Percentiles rank a stretch among this genome's conserved stretches.
phyloP scores from a whole-genome alignment of 1,140 invertebrate genomes.

The Nylanderia fulva region DNA sequence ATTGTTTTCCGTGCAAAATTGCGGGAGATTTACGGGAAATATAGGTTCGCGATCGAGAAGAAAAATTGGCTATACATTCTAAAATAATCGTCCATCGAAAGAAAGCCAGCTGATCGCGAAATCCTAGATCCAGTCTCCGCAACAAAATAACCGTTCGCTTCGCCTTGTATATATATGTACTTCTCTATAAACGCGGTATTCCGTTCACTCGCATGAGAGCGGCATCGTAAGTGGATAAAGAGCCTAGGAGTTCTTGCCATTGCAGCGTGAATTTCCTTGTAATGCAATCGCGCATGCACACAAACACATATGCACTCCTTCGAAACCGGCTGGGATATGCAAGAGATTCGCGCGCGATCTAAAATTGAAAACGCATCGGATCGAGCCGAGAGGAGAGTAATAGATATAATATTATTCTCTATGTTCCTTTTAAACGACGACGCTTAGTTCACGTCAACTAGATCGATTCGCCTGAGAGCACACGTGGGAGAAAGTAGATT shows the following conservation, averaged over 20 bases:
- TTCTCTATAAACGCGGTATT: background rate
- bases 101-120: background rate
- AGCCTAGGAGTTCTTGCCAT: conserved; percentile 22
- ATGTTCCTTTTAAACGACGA: background rate
- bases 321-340: too few species aligned
- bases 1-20: too few species aligned
- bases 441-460: conserved; percentile 23
- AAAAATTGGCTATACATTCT: background rate
- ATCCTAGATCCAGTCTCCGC: conserved; percentile 35
- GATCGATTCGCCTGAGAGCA: conserved; percentile 42
- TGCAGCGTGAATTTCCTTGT: background rate
- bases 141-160: conserved; percentile 7
- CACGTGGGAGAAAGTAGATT: conserved; percentile 42
- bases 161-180: background rate
- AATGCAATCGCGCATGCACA: background rate
- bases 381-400: too few species aligned
- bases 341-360: conserved; percentile 12
- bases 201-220: conserved; percentile 17
- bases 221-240: conserved; percentile 7
- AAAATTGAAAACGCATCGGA: conserved; percentile 14
- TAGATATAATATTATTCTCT: too few species aligned
- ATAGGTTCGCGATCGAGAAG: background rate
- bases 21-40: background rate
- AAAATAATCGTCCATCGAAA: conserved; percentile 3
- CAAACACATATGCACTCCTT: too few species aligned